Conservation (phyloP, 2,888 invertebrate genomes). For the Chrysopilus asiliformis region DNA sequence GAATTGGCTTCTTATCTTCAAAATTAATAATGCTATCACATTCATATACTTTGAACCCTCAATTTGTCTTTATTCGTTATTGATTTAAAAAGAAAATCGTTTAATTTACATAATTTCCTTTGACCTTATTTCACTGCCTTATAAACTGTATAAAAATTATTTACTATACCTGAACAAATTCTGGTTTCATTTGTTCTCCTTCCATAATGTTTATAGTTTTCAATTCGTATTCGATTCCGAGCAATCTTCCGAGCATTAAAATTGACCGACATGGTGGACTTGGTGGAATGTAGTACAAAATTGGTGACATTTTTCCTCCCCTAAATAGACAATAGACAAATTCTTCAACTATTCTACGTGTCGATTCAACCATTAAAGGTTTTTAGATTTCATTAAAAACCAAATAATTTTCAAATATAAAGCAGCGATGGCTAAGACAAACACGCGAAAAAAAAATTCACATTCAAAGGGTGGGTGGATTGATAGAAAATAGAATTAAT, state of each 20-base stretch:
- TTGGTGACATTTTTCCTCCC: constrained; percentile 33
- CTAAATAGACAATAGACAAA: constrained; percentile 35
- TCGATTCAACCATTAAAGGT: constrained; percentile 22
- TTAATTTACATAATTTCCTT: too few relatives aligned
- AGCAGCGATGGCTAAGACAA: not conserved
- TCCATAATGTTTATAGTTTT: constrained; percentile 41
- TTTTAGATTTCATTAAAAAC: not conserved
- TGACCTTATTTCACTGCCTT: too few relatives aligned
- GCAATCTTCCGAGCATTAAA: constrained; percentile 42
- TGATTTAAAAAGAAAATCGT: too few relatives aligned
- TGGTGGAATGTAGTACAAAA: constrained; percentile 42
- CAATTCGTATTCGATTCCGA: constrained; percentile 46
- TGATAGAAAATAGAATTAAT: too few relatives aligned
- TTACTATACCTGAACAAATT: constrained; percentile 41
- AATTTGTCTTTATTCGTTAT: too few relatives aligned
- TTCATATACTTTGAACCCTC: too few relatives aligned
- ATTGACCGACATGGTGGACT: constrained; percentile 49
- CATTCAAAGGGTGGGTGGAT: too few relatives aligned
- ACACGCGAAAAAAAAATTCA: not conserved
- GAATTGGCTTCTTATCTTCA: too few relatives aligned
- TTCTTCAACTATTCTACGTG: constrained; percentile 33
- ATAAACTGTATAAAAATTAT: constrained; percentile 5
- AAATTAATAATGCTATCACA: too few relatives aligned
- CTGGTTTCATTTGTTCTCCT: constrained; percentile 46
- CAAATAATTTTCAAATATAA: not conserved